Percentiles rank a stretch among this genome's conserved stretches.
Evolutionary conservation across 2,797 vertebrate genomes (phyloP).

Genomic region (Halcyon badia): DNA sequence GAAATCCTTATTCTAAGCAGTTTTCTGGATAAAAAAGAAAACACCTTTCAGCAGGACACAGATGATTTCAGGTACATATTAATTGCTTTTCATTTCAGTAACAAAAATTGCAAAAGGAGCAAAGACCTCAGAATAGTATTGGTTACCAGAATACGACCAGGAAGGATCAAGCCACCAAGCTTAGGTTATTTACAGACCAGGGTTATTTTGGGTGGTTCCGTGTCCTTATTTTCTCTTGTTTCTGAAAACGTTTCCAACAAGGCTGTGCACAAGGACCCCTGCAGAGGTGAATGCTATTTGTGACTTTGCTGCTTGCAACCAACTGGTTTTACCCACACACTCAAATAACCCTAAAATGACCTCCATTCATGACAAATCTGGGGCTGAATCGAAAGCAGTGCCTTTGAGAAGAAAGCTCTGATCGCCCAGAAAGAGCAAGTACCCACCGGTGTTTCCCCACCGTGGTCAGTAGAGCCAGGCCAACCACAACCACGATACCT

Average conservation of each 20-base stretch:
- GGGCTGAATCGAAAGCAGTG: background rate
- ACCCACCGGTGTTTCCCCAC: background rate
- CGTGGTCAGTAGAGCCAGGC: background rate
- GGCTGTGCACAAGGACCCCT: background rate
- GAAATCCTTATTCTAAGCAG: background rate
- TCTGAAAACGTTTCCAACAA: background rate
- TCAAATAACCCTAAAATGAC: conserved; percentile 29
- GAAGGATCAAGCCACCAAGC: background rate
- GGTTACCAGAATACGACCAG: background rate
- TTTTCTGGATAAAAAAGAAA: background rate
- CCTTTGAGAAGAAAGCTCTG: conserved; percentile 3
- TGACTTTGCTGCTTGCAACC: background rate
- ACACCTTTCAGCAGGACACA: background rate
- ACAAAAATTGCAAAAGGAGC: background rate
- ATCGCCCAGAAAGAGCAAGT: background rate
- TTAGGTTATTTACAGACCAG: conserved; percentile 3
- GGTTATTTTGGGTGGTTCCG: background rate
- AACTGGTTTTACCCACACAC: background rate
- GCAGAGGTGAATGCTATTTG: background rate
- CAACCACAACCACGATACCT: background rate
- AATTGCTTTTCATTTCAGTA: background rate
- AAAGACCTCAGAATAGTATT: background rate
- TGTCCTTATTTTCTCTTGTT: conserved; percentile 39
- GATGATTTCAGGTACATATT: background rate
- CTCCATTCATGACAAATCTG: conserved; percentile 11